Evolutionary conservation across 2,113 vertebrate species (phyloP).

Genomic region (Scytalopus superciliaris): DNA sequence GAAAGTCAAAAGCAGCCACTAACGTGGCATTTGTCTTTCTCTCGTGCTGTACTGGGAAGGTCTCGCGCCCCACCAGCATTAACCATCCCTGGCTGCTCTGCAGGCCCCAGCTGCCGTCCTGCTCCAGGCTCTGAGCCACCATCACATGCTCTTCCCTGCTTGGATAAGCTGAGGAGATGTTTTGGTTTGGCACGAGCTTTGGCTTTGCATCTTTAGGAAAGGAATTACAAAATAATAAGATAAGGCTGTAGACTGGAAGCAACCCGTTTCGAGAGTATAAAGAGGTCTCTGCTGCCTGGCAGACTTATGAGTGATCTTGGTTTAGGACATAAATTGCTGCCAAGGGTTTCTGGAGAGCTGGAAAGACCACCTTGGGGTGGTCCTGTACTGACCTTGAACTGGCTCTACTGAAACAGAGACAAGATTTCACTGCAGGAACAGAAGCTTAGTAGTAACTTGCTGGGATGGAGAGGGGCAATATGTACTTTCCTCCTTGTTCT

Average conservation of each 20-base stretch:
- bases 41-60: rapidly evolving
- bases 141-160: neutral
- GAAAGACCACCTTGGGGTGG: neutral
- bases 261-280: neutral
- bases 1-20: neutral
- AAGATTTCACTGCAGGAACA: neutral
- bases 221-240: slow-evolving; percentile 50
- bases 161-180: slow-evolving; percentile 7
- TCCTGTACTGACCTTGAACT: neutral
- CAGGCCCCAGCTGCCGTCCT: neutral
- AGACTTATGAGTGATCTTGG: neutral
- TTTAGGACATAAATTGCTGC: neutral
- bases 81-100: neutral
- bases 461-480: neutral
- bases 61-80: neutral
- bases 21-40: neutral
- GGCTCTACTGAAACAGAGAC: neutral
- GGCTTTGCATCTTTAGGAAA: slow-evolving; percentile 33
- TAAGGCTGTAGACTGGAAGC: neutral
- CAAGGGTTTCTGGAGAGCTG: neutral
- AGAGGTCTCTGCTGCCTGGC: neutral
- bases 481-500: neutral
- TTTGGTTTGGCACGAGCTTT: slow-evolving; percentile 49
- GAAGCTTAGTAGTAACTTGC: neutral
- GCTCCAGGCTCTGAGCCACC: neutral